A percentile compares a stretch with the other conserved stretches of the same genome.
These are phyloP conservation scores for Venusia cambrica DNA, from an alignment of 2,888 invertebrate species.

Conservation along the genomic window DNA sequence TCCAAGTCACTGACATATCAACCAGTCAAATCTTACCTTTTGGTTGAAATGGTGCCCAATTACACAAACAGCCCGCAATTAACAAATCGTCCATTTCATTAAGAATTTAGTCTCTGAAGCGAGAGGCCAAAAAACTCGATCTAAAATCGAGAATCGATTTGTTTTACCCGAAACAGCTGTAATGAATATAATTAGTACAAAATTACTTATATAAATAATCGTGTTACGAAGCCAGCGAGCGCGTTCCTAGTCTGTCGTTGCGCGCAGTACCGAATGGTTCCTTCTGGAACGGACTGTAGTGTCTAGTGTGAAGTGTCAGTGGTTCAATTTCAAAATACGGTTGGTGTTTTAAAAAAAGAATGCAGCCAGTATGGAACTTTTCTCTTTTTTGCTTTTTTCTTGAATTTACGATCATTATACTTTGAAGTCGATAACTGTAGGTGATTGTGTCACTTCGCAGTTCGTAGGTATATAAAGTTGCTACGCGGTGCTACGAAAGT, in stretches of 20 bases:
- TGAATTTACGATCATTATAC: conserved; percentile 2
- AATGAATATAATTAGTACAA: conserved; percentile 64
- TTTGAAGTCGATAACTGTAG: no score
- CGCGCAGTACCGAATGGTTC: conserved; percentile 57
- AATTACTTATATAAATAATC: conserved; percentile 63
- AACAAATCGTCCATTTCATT: conserved; percentile 4
- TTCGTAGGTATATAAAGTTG: conserved; percentile 29
- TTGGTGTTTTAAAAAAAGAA: conserved; percentile 57
- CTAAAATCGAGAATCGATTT: conserved; percentile 37
- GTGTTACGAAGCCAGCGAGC: conserved; percentile 39
- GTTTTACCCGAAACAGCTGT: conserved; percentile 45
- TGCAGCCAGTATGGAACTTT: conserved; percentile 65
- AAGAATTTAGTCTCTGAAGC: conserved; percentile 8
- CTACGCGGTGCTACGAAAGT: conserved; percentile 45
- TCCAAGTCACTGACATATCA: conserved; percentile 18
- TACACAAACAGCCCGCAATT: conserved; percentile 13
- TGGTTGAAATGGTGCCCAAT: conserved; percentile 22
- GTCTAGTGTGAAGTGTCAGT: conserved; percentile 68
- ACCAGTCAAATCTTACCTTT: conserved; percentile 28
- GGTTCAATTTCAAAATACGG: conserved; percentile 53
- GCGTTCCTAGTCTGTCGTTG: conserved; percentile 52
- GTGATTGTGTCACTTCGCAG: conserved; percentile 36
- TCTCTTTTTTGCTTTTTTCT: conserved; percentile 39
- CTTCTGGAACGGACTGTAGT: conserved; percentile 51
- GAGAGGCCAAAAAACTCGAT: conserved; percentile 13